phyloP scores from a whole-genome alignment of 2,113 vertebrate species.

The Chascanopsetta lugubris region DNA sequence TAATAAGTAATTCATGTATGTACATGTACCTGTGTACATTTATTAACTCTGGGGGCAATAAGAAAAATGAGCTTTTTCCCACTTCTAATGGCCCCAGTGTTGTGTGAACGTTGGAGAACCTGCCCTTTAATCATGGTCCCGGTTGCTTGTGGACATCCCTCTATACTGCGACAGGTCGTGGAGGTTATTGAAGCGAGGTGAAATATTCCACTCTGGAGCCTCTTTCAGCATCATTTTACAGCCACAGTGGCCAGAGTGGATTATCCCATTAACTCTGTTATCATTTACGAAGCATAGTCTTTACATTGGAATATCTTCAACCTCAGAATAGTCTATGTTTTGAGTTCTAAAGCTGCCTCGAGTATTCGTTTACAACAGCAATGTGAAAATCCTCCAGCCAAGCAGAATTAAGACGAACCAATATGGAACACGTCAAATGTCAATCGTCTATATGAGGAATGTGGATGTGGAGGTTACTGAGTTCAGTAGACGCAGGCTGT shows the following conservation, averaged over 20 bases:
- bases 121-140: neutral
- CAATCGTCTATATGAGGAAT: neutral
- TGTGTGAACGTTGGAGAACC: neutral
- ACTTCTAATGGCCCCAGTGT: slow-evolving; percentile 2
- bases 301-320: neutral
- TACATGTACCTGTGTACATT: neutral
- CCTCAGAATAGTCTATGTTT: neutral
- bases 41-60: slow-evolving; percentile 17
- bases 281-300: neutral
- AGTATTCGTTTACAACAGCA: neutral
- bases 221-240: neutral
- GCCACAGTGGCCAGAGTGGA: too few relatives aligned
- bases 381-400: neutral
- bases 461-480: too few relatives aligned
- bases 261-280: neutral
- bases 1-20: slow-evolving; percentile 20
- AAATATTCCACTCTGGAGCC: neutral
- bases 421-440: neutral
- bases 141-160: neutral
- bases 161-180: neutral
- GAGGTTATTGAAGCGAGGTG: slow-evolving; percentile 14
- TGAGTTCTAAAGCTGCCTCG: neutral
- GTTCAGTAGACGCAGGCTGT: too few relatives aligned
- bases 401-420: neutral
- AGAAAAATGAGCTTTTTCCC: slow-evolving; percentile 1